Conservation (phyloP, 2,113 vertebrate species). For the Elachura formosa region DNA sequence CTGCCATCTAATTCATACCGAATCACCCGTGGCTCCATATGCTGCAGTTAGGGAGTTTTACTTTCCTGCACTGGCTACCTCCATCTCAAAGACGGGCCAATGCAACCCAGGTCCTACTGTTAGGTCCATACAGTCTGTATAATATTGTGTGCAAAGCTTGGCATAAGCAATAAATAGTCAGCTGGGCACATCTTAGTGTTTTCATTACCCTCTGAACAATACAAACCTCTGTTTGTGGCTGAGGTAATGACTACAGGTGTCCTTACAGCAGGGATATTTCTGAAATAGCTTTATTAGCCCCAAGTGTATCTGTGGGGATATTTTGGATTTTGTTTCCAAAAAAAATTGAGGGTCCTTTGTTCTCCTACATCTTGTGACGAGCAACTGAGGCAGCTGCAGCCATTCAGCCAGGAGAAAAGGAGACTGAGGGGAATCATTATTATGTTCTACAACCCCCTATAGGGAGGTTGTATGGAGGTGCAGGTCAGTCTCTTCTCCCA, state of each 20-base stretch:
- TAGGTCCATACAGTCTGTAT: neutral
- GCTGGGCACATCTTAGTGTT: neutral
- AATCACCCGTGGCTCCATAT: neutral
- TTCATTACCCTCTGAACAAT: fast-evolving
- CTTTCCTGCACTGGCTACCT: neutral
- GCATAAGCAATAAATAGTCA: neutral
- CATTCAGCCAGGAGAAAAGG: neutral
- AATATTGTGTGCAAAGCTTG: neutral
- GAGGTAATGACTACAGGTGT: fast-evolving
- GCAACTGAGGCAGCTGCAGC: neutral
- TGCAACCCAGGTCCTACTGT: neutral
- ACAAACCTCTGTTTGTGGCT: neutral
- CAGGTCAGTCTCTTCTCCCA: neutral
- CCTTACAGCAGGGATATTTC: neutral
- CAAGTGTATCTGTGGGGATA: neutral
- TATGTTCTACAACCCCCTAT: neutral
- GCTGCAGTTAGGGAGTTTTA: neutral
- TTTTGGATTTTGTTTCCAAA: neutral
- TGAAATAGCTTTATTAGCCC: neutral
- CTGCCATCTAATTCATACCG: neutral
- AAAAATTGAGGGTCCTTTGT: neutral
- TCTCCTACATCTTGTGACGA: neutral
- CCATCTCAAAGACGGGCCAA: fast-evolving
- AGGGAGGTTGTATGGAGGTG: neutral
- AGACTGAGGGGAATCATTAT: neutral